phyloP scores from a whole-genome alignment of 2,888 invertebrate species.

The Cactoblastis cactorum region DNA sequence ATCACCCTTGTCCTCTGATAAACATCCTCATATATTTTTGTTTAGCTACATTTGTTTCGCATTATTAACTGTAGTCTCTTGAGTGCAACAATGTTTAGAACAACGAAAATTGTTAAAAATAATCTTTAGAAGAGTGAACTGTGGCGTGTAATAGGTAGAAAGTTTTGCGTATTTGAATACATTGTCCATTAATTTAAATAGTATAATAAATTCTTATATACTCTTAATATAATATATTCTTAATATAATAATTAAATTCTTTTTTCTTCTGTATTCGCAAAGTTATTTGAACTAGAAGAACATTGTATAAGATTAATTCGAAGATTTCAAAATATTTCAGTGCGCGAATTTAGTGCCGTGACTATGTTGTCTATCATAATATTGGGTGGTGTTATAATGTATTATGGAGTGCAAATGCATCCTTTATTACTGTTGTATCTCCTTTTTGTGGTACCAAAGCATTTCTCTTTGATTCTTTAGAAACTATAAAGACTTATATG shows the following conservation, averaged over 20 bases:
- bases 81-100: not conserved
- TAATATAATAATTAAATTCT: no score
- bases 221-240: no score
- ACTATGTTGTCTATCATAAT: slow-evolving; percentile 13
- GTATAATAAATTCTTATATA: no score
- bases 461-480: slow-evolving; percentile 22
- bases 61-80: not conserved
- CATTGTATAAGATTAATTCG: no score
- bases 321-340: no score
- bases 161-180: no score
- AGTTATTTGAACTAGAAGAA: no score
- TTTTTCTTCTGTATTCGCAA: no score
- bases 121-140: no score
- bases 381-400: slow-evolving; percentile 18
- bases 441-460: slow-evolving; percentile 21
- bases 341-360: not conserved
- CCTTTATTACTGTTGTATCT: slow-evolving; percentile 16
- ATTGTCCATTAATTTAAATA: no score
- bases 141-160: no score
- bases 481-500: no score
- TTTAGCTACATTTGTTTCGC: not conserved
- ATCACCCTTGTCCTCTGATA: not conserved
- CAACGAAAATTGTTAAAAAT: not conserved
- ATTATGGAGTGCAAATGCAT: slow-evolving; percentile 17
- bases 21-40: not conserved